Percentiles rank a stretch among this genome's conserved stretches.
Evolutionary conservation across 2,113 vertebrate genomes (phyloP).

Genomic region (Zosterops japonicus): DNA sequence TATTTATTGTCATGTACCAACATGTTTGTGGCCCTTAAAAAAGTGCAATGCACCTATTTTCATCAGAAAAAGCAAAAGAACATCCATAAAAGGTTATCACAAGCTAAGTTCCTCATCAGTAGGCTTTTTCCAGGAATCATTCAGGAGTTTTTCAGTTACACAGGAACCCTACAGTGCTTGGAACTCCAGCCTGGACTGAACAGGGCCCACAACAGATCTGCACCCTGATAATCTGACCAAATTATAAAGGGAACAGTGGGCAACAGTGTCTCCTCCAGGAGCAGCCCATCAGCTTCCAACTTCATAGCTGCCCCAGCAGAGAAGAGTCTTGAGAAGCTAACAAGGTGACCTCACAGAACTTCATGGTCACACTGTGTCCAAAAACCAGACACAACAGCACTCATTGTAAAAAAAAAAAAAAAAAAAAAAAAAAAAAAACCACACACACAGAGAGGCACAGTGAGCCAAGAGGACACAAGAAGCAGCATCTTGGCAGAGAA

Average conservation of each 20-base stretch:
- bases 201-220: neutral
- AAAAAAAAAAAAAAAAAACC: neutral
- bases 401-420: slow-evolving; percentile 2
- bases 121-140: neutral
- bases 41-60: neutral
- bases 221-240: neutral
- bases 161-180: neutral
- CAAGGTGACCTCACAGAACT: slow-evolving; percentile 19
- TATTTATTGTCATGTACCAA: neutral
- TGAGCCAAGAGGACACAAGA: slow-evolving; percentile 48
- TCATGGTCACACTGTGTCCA: neutral
- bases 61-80: neutral
- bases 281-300: neutral
- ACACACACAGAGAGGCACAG: neutral
- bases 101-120: neutral
- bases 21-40: neutral
- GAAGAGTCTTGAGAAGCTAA: neutral
- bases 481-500: slow-evolving; percentile 47
- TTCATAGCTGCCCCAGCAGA: neutral
- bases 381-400: neutral
- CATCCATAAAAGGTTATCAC: neutral
- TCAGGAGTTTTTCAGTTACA: neutral
- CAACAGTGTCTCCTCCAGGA: neutral
- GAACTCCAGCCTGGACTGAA: neutral
- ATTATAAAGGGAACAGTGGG: neutral